A percentile compares a stretch with the other conserved stretches of the same genome.
Evolutionary conservation across 2,113 vertebrate species (phyloP).

Genomic region (Kryptolebias marmoratus): DNA sequence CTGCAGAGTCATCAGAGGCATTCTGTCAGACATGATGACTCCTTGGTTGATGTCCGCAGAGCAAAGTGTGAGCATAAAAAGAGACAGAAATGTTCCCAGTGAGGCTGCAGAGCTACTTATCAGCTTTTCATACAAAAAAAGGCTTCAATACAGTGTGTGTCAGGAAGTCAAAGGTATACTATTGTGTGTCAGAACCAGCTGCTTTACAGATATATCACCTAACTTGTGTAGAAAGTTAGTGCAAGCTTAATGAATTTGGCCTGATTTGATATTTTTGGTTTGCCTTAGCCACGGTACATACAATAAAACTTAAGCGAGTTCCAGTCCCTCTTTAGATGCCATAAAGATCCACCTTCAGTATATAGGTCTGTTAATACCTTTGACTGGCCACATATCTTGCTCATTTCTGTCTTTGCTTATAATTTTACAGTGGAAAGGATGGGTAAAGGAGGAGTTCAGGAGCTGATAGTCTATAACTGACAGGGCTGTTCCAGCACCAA

Average conservation of each 20-base stretch:
- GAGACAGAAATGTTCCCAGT: constrained; percentile 37
- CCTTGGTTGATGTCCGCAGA: constrained; percentile 40
- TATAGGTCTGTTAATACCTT: background rate
- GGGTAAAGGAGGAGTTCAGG: constrained; percentile 11
- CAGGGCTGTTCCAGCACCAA: constrained; percentile 47
- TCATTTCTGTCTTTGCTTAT: constrained; percentile 13
- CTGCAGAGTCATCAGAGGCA: constrained; percentile 37
- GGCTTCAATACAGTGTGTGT: constrained; percentile 14
- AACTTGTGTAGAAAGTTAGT: too few relatives aligned
- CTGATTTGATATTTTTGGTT: too few relatives aligned
- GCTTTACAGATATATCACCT: background rate
- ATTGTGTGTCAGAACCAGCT: constrained; percentile 4
- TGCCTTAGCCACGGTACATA: too few relatives aligned
- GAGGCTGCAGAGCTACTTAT: constrained; percentile 37
- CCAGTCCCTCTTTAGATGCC: background rate
- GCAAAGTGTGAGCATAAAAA: constrained; percentile 49
- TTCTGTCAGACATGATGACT: constrained; percentile 32
- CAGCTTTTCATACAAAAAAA: constrained; percentile 39
- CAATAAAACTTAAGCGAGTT: too few relatives aligned
- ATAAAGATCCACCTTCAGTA: background rate
- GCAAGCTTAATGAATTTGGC: too few relatives aligned
- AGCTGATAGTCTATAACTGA: constrained; percentile 46
- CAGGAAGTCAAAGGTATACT: constrained; percentile 16
- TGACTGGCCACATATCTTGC: background rate
- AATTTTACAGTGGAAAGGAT: constrained; percentile 11